Percentiles rank a stretch among this genome's conserved stretches.
Conservation (phyloP, 2,113 vertebrate genomes). For the Phyllostomus discolor region DNA sequence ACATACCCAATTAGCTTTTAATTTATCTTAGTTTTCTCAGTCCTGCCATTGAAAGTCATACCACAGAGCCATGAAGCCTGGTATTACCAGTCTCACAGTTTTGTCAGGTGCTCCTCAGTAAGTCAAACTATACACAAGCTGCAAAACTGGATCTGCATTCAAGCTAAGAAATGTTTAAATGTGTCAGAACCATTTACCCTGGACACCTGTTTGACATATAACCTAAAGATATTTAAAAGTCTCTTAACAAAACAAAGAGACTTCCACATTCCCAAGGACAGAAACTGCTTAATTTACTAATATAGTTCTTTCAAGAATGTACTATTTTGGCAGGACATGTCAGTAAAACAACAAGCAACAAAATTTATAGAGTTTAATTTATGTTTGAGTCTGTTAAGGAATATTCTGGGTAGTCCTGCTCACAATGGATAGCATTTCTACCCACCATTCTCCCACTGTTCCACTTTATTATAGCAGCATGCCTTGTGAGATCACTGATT, state of each 20-base stretch:
- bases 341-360: slow-evolving; percentile 80
- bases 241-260: slow-evolving; percentile 88
- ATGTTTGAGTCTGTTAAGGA: slow-evolving; percentile 77
- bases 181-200: slow-evolving; percentile 89
- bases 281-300: slow-evolving; percentile 78
- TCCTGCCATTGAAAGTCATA: slow-evolving; percentile 78
- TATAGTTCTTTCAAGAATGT: slow-evolving; percentile 72
- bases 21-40: slow-evolving; percentile 87
- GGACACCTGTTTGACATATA: slow-evolving; percentile 94
- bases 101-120: slow-evolving; percentile 92
- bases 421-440: slow-evolving; percentile 82
- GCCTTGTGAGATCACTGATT: slow-evolving; percentile 92
- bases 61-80: slow-evolving; percentile 77
- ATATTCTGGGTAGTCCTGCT: slow-evolving; percentile 74
- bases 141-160: slow-evolving; percentile 76
- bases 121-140: slow-evolving; percentile 56
- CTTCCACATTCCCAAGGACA: slow-evolving; percentile 82
- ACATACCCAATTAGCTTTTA: slow-evolving; percentile 86
- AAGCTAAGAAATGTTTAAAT: slow-evolving; percentile 79
- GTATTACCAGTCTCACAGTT: slow-evolving; percentile 84
- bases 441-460: slow-evolving; percentile 86
- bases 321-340: slow-evolving; percentile 79
- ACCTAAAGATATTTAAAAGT: slow-evolving; percentile 81
- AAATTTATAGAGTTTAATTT: slow-evolving; percentile 89
- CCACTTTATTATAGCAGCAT: slow-evolving; percentile 88